phyloP scores from a whole-genome alignment of 1,140 invertebrate species.

The Eupristina koningsbergeri region DNA sequence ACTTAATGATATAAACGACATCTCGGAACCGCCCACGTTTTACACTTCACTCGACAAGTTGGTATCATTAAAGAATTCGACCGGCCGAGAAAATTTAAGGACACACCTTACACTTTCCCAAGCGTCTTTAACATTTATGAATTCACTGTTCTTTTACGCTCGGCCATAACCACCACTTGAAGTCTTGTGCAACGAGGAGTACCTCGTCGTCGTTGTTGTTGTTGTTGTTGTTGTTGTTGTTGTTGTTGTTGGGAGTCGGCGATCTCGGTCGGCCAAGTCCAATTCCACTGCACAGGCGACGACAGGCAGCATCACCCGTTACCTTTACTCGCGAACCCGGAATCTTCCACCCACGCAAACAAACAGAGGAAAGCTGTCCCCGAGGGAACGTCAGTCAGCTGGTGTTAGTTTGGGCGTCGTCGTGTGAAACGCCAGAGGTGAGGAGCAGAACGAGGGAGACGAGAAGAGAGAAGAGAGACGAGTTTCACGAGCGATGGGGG shows the following conservation, averaged over 20 bases:
- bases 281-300: constrained; percentile 57
- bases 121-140: too few species aligned
- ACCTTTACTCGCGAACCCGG: constrained; percentile 67
- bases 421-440: constrained; percentile 49
- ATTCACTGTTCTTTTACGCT: constrained; percentile 14
- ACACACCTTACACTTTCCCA: too few species aligned
- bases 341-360: not conserved
- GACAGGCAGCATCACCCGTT: constrained; percentile 68
- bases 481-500: constrained; percentile 56
- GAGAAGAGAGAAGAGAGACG: constrained; percentile 54
- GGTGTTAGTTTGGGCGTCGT: constrained; percentile 28
- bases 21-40: constrained; percentile 63
- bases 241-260: too few species aligned
- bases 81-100: constrained; percentile 35
- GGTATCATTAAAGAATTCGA: too few species aligned
- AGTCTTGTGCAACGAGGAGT: not conserved
- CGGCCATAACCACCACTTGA: not conserved
- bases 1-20: constrained; percentile 49
- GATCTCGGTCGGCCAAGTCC: not conserved
- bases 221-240: too few species aligned
- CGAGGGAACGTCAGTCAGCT: constrained; percentile 70
- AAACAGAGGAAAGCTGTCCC: constrained; percentile 63
- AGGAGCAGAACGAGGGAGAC: constrained; percentile 54
- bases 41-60: constrained; percentile 16
- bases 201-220: too few species aligned